Base-by-base conservation (phyloP, 1,140 invertebrate genomes). In the Holcopasites calliopsidis region DNA sequence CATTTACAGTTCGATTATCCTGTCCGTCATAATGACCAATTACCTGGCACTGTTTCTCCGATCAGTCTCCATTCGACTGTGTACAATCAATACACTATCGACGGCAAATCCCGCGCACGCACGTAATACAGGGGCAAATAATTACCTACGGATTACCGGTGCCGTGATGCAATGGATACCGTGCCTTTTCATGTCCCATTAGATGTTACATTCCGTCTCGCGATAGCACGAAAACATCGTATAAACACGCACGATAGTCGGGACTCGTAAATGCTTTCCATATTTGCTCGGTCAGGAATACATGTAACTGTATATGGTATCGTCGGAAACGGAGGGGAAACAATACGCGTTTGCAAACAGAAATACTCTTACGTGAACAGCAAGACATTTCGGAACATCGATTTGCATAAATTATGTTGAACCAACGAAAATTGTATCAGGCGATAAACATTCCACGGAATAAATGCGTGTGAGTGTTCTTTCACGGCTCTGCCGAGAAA, bases 1-100 rank as follows among this genome's bases (percentile, higher is more conserved):
- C 74, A 81, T 81, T 82, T 81, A 54, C 61, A 73, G 66, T 81
- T 81, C 68, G 79, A 82, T 82, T 82, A 80, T 73, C 70, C 80
- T 64, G 68, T 60, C 61, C 42, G 40, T 72, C 70, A 57, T 82
- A 81, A 82, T 76, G 65, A 70, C 54, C 80, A 82, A 81, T 82
- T 82, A 82, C 78, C 65, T 31, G 42, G 40, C 66, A 76, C 66
- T 70, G 58, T 65, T 49, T 60, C 61, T 65, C 23, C 55, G 23
- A 60, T 72, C 40, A 52, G n/a, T 71, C 47, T 83, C 77, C 40
- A 40, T 50, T 42, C 35, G 10, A 21, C 8, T 77, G 28, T 72
- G 49, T 57, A 40, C 57, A 62, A 33, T 55, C 50, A 35, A 65
- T 71, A 79, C 70, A 83, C 68, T 21, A 50, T 68, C 62, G 40